Percentiles rank a stretch among this genome's conserved stretches.
phyloP scores from a whole-genome alignment of 2,113 vertebrate genomes.

The Opisthocomus hoazin region DNA sequence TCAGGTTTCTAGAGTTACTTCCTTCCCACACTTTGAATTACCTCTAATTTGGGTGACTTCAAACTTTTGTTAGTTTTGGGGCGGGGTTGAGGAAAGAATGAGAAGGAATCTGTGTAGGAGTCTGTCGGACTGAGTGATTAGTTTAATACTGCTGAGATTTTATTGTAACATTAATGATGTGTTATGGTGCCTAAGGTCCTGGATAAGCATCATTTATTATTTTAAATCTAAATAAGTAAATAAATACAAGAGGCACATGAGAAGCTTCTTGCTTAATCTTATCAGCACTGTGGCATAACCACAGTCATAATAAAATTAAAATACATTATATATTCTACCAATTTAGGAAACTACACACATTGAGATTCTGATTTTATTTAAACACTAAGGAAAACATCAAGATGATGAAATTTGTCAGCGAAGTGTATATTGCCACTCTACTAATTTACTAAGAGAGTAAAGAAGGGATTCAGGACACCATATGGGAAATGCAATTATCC shows the following conservation, averaged over 20 bases:
- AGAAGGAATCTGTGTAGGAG: background rate
- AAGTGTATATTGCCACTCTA: background rate
- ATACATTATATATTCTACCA: background rate
- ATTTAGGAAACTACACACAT: background rate
- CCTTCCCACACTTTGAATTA: background rate
- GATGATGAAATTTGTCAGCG: background rate
- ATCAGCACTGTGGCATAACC: background rate
- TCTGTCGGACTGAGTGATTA: slow-evolving; percentile 16
- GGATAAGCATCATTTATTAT: background rate
- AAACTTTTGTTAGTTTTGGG: background rate
- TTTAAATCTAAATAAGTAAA: slow-evolving; percentile 30
- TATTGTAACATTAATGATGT: slow-evolving; percentile 23
- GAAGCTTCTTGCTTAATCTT: background rate
- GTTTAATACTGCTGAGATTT: slow-evolving; percentile 47
- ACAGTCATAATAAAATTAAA: background rate
- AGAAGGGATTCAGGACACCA: background rate
- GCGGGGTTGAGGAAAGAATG: background rate
- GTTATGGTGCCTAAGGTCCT: background rate
- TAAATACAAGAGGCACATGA: background rate
- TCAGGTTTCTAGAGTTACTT: background rate
- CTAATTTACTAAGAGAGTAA: background rate
- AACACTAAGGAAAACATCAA: background rate
- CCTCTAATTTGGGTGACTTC: background rate
- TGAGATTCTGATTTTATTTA: background rate
- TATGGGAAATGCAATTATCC: background rate